Base-by-base conservation (phyloP, 2,888 invertebrate species). In the Dryadula phaetusa region DNA sequence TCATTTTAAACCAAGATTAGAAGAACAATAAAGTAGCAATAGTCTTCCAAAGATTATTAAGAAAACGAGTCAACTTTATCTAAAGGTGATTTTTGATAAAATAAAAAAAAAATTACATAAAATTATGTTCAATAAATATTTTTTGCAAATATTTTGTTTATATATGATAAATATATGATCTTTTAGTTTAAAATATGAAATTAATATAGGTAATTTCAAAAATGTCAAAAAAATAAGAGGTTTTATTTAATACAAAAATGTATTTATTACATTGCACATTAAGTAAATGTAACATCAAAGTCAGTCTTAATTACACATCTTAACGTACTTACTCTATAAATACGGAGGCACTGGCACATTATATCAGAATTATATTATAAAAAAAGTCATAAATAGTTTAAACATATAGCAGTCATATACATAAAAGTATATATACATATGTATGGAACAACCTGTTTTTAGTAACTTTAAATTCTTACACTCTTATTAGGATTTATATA, bases 321-420 rank as follows among this genome's bases (percentile, higher is more conserved):
- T 82, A 82, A 80, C 74, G 80, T 78, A 79, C 83, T 85, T 87
- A 77, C 82, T 10, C 37, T 52, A 52, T 16, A 40, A 81, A 83
- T 87, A 87, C 82, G 82, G 80, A 90, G 91, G 91, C 90, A 91
- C 90, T 90, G 90, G 88, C 90, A 90, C 88, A 85, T 86, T 79
- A 79, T 75, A 71, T 72, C 70, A 74, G 68, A 73, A 64, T 52
- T 54, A 54, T 42, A 67, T n/a, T n/a, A n/a, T n/a, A 46, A 74
- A 74, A 75, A 76, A 69, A 32, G n/a, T 61, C 52, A 58, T 32
- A 63, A 54, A 66, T 47, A 53, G 67, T 67, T 62, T 56, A 63
- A 64, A 62, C n/a, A 56, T 63, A 25, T 53, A 46, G 28, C 32
- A 62, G 18, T 44, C 14, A 62, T 66, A 22, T 20, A 52, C 18